Evolutionary conservation across 30 jellyfish, hydroid and myxozoan species (phyloP), one percentile per base, ranked within the genome.

Genomic region (Aurelia sp.): DNA sequence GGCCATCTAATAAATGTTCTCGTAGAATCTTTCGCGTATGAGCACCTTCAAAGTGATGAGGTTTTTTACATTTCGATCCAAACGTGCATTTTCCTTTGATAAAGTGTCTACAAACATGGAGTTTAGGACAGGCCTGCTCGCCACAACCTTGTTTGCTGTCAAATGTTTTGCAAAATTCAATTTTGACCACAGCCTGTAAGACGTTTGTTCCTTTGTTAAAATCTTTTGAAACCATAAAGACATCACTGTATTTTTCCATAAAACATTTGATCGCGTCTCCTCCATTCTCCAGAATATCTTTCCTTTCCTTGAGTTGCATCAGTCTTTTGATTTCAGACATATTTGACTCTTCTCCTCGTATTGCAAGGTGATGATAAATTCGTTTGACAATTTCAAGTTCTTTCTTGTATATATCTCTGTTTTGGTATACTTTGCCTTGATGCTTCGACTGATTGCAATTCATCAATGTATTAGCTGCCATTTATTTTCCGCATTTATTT

Each of bases 51-150:
- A 94, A 94, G n/a, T 88, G 96, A 59, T 94, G 99, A n/a, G 99
- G 99, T 63, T 94, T 94, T 67, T 94, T 94, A 67, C 99, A 94
- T 48, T 95, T 89, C 13, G 90, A 51, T 13, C 99, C 99, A 84
- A 94, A 94, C 30, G 97, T 94, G 84, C 99, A 94, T 68, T 94
- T 94, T 5, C 97, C 99, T 64, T 94, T 94, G 21, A 94, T 87
- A 66, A 68, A 94, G 59, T 94, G 99, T 38, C 99, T 74, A 79
- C 99, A 94, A 6, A 94, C 93, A 55, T 94, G 99, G 18, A 94
- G 86, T 70, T 78, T 83, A 15, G 93, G 90, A 65, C 99, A 94
- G 20, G 13, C 72, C 27, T 73, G 59, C n/a, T 41, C 73, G 17
- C 18, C 13, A 73, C 99, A 94, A 24, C 97, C 97, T 55, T 80